phyloP scores from a whole-genome alignment of 2,797 vertebrate species.

The Acrossocheilus wenchowensis region DNA sequence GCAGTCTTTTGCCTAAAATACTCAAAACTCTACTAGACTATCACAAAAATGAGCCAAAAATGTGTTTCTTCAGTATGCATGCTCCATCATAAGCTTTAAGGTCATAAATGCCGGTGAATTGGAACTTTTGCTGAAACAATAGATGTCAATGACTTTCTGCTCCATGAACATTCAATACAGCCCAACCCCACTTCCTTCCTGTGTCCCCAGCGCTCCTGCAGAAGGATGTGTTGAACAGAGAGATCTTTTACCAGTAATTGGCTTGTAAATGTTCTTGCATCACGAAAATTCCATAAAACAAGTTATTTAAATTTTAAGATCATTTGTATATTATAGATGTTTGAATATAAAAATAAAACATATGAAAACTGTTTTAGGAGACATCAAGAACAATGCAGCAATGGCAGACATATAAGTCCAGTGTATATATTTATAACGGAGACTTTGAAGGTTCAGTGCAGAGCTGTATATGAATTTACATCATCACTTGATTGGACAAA shows the following conservation, averaged over 20 bases:
- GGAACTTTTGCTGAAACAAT: conserved; percentile 45
- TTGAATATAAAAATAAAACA: background rate
- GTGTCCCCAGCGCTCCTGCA: conserved; percentile 38
- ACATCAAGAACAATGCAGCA: background rate
- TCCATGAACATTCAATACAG: conserved; percentile 62
- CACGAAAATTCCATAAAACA: background rate
- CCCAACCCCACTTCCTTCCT: conserved; percentile 77
- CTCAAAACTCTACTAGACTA: background rate
- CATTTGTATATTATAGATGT: background rate
- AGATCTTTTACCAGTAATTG: background rate
- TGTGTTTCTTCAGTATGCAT: background rate
- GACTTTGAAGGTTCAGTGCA: background rate
- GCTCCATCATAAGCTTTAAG: conserved; percentile 1
- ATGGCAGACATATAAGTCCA: background rate
- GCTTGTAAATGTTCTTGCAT: background rate
- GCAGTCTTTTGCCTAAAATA: background rate
- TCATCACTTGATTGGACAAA: background rate
- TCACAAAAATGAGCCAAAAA: background rate
- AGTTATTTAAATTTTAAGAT: background rate
- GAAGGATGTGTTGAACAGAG: conserved; percentile 19
- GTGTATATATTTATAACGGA: background rate
- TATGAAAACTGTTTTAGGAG: background rate
- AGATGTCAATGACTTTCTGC: conserved; percentile 52
- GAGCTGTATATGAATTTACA: background rate
- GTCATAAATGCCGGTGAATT: conserved; percentile 35